Conservation (phyloP, 23 tunicate species). For the Styela plicata region DNA sequence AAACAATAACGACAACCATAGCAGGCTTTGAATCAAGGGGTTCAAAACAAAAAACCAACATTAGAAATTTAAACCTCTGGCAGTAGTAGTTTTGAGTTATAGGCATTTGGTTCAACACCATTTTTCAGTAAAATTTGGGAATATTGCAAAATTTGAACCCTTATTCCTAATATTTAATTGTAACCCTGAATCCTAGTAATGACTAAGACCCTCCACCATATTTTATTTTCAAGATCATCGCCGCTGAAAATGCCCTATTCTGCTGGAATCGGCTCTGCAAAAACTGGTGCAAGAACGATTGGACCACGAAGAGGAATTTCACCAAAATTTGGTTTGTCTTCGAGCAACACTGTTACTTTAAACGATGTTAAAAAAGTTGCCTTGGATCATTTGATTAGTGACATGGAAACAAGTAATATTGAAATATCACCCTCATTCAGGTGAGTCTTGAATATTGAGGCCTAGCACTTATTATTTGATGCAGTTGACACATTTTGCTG, state of each 20-base stretch:
- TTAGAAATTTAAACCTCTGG: no score
- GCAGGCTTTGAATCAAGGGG: no score
- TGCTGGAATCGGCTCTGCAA: constrained; percentile 4
- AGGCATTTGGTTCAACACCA: no score
- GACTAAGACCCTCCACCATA: not conserved
- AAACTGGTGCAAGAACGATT: constrained; percentile 15
- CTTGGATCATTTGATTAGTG: constrained; percentile 32
- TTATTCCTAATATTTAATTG: no score
- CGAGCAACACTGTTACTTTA: constrained; percentile 44
- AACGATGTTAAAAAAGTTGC: constrained; percentile 70
- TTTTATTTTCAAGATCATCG: not conserved
- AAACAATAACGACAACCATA: no score
- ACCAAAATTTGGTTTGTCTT: constrained; percentile 40
- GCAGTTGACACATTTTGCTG: no score
- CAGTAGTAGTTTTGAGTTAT: no score
- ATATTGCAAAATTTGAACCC: no score
- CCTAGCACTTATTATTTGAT: no score
- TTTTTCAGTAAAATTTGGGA: no score
- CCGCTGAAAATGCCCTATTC: constrained; percentile 6
- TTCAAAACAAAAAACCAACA: no score
- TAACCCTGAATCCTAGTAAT: not conserved
- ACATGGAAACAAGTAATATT: constrained; percentile 12
- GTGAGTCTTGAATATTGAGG: no score
- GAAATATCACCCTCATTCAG: constrained; percentile 36
- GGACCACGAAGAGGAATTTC: constrained; percentile 38